phyloP scores from a whole-genome alignment of 2,113 vertebrate species.

The Actenoides lindsayi region DNA sequence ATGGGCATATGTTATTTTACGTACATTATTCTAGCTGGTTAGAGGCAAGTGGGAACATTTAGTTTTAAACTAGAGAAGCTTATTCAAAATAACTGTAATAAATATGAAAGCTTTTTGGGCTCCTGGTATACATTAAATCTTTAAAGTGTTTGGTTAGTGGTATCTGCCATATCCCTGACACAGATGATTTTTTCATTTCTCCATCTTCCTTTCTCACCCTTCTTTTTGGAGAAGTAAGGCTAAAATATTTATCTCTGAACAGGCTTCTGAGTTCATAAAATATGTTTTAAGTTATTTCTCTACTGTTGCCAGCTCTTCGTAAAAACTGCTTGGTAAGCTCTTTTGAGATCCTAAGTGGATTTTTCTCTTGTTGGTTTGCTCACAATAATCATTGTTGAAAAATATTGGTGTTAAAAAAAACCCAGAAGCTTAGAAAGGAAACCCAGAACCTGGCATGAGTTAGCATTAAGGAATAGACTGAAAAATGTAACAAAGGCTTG shows the following conservation, averaged over 20 bases:
- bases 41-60: background rate
- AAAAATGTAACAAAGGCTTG: background rate
- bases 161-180: background rate
- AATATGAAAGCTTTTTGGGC: background rate
- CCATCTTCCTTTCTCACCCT: background rate
- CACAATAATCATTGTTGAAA: background rate
- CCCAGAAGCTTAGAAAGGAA: background rate
- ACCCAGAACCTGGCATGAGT: background rate
- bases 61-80: background rate
- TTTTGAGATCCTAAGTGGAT: background rate
- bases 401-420: background rate
- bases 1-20: background rate
- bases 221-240: background rate
- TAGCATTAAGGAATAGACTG: background rate
- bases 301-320: background rate
- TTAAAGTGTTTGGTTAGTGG: background rate
- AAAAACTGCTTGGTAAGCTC: background rate
- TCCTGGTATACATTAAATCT: background rate
- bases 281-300: background rate
- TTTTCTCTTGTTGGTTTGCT: background rate
- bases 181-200: background rate
- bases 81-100: constrained; percentile 2
- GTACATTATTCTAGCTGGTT: background rate
- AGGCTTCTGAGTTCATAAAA: background rate
- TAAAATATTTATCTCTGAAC: constrained; percentile 29